Percentiles rank a stretch among this genome's conserved stretches.
Conservation (phyloP, 1,140 invertebrate species). For the Ephestia elutella region DNA sequence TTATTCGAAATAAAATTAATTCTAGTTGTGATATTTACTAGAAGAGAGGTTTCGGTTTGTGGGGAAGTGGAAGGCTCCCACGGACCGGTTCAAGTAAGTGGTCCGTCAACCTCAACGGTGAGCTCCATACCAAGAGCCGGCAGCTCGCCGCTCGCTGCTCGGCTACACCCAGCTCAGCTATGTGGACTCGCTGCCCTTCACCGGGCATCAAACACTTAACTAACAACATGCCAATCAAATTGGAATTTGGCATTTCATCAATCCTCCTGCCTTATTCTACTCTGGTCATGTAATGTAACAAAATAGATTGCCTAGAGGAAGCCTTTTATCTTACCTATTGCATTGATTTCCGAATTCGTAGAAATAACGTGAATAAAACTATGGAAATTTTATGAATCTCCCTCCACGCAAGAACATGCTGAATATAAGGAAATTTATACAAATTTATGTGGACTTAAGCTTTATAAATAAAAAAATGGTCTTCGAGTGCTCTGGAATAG, state of each 20-base stretch:
- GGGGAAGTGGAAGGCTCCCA: conserved; percentile 35
- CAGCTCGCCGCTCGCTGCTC: not conserved
- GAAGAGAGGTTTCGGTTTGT: conserved; percentile 32
- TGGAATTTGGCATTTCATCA: not conserved
- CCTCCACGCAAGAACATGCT: too few species aligned
- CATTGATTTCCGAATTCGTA: too few species aligned
- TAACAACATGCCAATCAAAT: not conserved
- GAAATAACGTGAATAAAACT: too few species aligned
- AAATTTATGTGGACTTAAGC: too few species aligned
- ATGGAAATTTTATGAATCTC: too few species aligned
- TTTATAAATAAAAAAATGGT: too few species aligned
- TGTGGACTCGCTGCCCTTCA: conserved; percentile 1
- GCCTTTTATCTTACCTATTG: too few species aligned
- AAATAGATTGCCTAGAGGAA: too few species aligned
- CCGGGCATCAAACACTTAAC: not conserved
- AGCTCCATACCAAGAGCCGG: not conserved
- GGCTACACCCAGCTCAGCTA: not conserved
- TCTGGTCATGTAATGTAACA: too few species aligned
- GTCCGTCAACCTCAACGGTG: conserved; percentile 27
- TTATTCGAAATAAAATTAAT: conserved; percentile 46
- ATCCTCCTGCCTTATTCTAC: not conserved
- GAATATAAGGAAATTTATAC: too few species aligned
- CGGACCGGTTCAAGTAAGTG: conserved; percentile 41
- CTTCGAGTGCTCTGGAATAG: too few species aligned
- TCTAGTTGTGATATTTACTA: conserved; percentile 37